phyloP scores from a whole-genome alignment of 2,113 vertebrate genomes.

The Lepus timidus region DNA sequence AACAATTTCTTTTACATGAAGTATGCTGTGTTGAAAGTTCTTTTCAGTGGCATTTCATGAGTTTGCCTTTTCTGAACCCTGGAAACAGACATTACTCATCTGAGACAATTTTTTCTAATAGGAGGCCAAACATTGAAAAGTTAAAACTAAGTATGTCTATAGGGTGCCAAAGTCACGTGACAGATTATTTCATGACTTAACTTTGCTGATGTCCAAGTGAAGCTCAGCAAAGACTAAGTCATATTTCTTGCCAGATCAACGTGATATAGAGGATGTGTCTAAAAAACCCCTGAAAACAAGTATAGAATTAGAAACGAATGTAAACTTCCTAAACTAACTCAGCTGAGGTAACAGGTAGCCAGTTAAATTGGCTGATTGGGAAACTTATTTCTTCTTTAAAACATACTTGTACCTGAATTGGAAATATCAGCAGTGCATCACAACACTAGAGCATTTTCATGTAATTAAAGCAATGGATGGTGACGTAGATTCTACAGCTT shows the following conservation, averaged over 20 bases:
- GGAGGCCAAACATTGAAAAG: conserved; percentile 87
- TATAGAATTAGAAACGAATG: conserved; percentile 92
- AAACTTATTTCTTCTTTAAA: conserved; percentile 90
- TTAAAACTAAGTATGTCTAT: conserved; percentile 86
- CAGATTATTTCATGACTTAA: conserved; percentile 81
- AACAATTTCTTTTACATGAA: conserved; percentile 88
- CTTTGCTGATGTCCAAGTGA: conserved; percentile 83
- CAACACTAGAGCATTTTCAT: conserved; percentile 91
- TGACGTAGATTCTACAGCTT: conserved; percentile 97
- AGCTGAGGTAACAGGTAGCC: conserved; percentile 96
- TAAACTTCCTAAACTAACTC: conserved; percentile 94
- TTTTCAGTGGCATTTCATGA: conserved; percentile 89
- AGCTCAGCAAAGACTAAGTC: conserved; percentile 82
- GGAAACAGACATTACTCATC: conserved; percentile 86
- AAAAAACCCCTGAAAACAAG: conserved; percentile 91
- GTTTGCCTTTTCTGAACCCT: conserved; percentile 88
- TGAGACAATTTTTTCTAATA: conserved; percentile 85
- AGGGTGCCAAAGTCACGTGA: conserved; percentile 85
- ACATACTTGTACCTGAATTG: conserved; percentile 93
- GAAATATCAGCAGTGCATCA: conserved; percentile 91
- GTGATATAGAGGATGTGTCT: conserved; percentile 89
- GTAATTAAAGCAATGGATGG: conserved; percentile 91
- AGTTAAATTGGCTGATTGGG: conserved; percentile 92
- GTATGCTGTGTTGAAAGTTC: conserved; percentile 89
- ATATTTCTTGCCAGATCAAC: conserved; percentile 86